Percentiles rank a stretch among this genome's conserved stretches.
Conservation (phyloP, 2,797 vertebrate species). For the Pipistrellus pygmaeus region DNA sequence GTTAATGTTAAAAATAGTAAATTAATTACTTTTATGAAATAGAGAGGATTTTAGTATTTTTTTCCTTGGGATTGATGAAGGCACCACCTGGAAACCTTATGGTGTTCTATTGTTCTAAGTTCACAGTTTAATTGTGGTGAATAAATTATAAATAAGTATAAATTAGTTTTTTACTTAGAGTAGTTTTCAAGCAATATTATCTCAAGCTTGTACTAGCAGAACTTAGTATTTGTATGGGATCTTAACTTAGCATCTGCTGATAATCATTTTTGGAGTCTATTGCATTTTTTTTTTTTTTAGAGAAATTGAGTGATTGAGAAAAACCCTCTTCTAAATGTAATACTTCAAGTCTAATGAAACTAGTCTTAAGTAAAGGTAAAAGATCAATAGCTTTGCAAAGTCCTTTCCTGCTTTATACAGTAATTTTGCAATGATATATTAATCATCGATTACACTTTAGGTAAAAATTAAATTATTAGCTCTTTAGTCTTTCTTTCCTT, state of each 20-base stretch:
- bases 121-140: conserved; percentile 28
- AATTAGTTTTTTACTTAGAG: neutral
- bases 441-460: conserved; percentile 19
- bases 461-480: conserved; percentile 25
- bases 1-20: conserved; percentile 45
- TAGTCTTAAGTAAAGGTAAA: conserved; percentile 11
- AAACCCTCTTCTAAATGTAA: neutral
- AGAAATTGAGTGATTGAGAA: neutral
- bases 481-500: conserved; percentile 4
- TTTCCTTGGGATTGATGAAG: conserved; percentile 51
- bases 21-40: conserved; percentile 3
- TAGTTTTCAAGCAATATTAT: conserved; percentile 37
- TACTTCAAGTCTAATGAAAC: neutral
- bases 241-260: neutral
- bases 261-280: conserved; percentile 11
- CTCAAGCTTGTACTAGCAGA: conserved; percentile 23
- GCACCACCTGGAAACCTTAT: neutral
- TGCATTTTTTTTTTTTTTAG: neutral
- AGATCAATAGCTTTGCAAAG: neutral
- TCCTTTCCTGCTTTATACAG: neutral
- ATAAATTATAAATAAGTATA: conserved; percentile 54
- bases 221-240: conserved; percentile 42
- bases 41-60: neutral
- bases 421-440: neutral
- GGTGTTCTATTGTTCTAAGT: neutral